Evolutionary conservation across 1,140 invertebrate species (phyloP).

Genomic region (Apis cerana): DNA sequence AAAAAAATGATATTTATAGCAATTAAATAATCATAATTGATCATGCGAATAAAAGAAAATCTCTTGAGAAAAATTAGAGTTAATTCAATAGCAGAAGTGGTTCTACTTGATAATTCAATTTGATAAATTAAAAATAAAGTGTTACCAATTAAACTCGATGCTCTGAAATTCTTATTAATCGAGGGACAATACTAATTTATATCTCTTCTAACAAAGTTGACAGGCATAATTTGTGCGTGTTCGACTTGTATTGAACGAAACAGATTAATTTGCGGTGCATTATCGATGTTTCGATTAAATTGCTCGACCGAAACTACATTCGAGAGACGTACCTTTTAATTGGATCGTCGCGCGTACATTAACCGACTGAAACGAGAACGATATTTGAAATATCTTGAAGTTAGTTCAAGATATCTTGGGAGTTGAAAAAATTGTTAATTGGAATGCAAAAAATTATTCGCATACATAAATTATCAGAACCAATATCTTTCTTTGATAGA

Average conservation of each 20-base stretch:
- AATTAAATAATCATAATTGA: not conserved
- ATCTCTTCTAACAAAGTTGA: not conserved
- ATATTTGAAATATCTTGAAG: not conserved
- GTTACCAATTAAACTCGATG: not conserved
- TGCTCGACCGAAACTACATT: not conserved
- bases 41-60: not conserved
- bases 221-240: not conserved
- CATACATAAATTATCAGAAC: not conserved
- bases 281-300: conserved; percentile 21
- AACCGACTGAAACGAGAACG: not conserved
- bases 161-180: not conserved
- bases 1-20: not conserved
- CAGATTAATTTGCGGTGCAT: not conserved
- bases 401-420: not conserved
- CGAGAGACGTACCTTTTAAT: conserved; percentile 2
- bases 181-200: too few species aligned
- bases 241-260: not conserved
- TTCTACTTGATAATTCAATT: not conserved
- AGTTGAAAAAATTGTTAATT: not conserved
- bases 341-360: conserved; percentile 6
- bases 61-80: not conserved
- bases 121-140: not conserved
- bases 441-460: not conserved
- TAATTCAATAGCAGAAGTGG: not conserved
- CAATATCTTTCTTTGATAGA: too few species aligned